Base-by-base conservation (phyloP, 64 coral and sea anemone species). In the Stichodactyla helianthus region DNA sequence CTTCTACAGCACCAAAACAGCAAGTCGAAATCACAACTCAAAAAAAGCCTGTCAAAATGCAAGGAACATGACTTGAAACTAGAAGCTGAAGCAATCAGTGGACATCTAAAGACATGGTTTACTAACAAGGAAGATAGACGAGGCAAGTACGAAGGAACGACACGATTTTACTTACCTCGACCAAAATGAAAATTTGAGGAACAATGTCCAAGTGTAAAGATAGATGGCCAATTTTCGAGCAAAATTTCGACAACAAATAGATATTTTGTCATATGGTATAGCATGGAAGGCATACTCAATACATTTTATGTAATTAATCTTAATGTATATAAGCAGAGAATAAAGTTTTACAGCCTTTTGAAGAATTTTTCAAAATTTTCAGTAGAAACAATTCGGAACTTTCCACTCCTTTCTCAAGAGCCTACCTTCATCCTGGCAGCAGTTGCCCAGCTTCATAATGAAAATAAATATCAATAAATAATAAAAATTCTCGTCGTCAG, bases 21-120 rank as follows among this genome's bases (percentile, higher is more conserved):
- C 20, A 82, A 82, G 8, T 82, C 84, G 52, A 86, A 74, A 77
- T 7, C 62, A 2, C 54, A 56, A n/a, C 85, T 92, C 12, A 70
- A 84, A 50, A 85, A 79, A 35, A 85, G 89, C 50, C 70, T 35
- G 22, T 78, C 18, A 12, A 84, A 90, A 59, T 85, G 83, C 54
- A 79, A 79, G 54, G 53, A 28, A 15, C 26, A 84, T 50, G 83
- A 59, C 23, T 44, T 90, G 5, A 84, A 84, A 58, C 55, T 90
- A 8, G 89, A 90, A 59, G 16, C 77, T 13, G 82, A 90, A 77
- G 76, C 82, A n/a, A 74, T 77, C 19, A 90, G 86, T 23, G 84
- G 77, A 9, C 77, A 85, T 6, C 35, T 77, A 22, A 90, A 85
- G 11, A 51, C 22, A 17, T 90, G 89, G 89, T 90, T 90, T 23